These are phyloP conservation scores for Chascanopsetta lugubris DNA, from an alignment of 2,113 vertebrate species.

Conservation along the genomic window DNA sequence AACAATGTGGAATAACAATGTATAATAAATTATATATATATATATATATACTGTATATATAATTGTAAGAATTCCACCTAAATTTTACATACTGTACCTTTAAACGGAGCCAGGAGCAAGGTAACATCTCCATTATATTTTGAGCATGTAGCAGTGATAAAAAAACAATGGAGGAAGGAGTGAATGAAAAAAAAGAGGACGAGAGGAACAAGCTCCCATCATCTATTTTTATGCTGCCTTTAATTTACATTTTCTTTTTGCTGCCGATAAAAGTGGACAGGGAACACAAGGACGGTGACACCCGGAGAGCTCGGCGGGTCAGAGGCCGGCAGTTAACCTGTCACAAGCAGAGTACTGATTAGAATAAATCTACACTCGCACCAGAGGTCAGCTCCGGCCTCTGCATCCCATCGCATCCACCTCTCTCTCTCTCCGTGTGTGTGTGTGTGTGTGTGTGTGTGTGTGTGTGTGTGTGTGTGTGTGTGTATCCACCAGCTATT, in stretches of 20 bases:
- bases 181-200: conserved; percentile 57
- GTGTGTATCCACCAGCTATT: conserved; percentile 7
- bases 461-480: background rate
- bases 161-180: conserved; percentile 30
- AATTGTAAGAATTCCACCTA: too few species aligned
- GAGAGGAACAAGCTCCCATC: conserved; percentile 83
- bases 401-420: conserved; percentile 73
- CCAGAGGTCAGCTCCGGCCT: conserved; percentile 80
- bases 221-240: conserved; percentile 85
- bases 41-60: too few species aligned
- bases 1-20: too few species aligned
- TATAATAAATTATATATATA: too few species aligned
- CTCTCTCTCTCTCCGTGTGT: conserved; percentile 35
- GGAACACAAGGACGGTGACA: conserved; percentile 85
- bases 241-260: conserved; percentile 85
- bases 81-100: too few species aligned
- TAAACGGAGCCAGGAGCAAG: too few species aligned
- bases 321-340: conserved; percentile 84
- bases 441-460: conserved; percentile 23
- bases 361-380: conserved; percentile 86
- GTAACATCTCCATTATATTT: conserved; percentile 46
- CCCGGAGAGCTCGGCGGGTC: conserved; percentile 73
- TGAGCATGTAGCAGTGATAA: conserved; percentile 45
- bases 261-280: conserved; percentile 83
- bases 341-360: conserved; percentile 85